Evolutionary conservation across 1,140 invertebrate species (phyloP).

Genomic region (Lepidurus packardi): DNA sequence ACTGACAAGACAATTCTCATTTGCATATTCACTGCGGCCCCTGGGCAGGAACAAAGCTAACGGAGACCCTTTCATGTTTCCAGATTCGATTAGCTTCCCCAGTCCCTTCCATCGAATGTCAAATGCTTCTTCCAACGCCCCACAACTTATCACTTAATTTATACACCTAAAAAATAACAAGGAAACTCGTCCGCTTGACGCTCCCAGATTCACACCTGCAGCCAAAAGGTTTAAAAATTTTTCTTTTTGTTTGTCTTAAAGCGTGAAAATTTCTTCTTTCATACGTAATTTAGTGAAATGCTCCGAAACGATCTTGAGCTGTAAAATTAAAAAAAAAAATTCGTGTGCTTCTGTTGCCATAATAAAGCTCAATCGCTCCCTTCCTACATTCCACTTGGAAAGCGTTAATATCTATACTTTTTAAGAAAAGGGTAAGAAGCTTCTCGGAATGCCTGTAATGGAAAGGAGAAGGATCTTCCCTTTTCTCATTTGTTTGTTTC

Average conservation of each 20-base stretch:
- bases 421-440: neutral
- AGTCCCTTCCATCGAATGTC: neutral
- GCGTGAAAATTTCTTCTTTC: no score
- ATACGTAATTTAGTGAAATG: no score
- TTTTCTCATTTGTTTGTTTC: neutral
- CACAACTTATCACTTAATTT: neutral
- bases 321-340: neutral
- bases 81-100: constrained; percentile 10
- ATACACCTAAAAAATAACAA: neutral
- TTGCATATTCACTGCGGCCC: neutral
- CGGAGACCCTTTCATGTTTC: constrained; percentile 21
- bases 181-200: no score
- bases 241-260: no score
- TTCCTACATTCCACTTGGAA: neutral
- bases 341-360: neutral
- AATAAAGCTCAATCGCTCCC: neutral
- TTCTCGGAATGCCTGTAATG: constrained; percentile 6
- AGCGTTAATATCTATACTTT: neutral
- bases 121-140: neutral
- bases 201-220: no score
- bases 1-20: constrained; percentile 14
- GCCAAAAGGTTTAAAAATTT: no score
- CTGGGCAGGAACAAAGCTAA: constrained; percentile 5
- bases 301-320: neutral
- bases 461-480: neutral